Conservation (phyloP, 2,113 vertebrate genomes). For the Lepisosteus oculatus region DNA sequence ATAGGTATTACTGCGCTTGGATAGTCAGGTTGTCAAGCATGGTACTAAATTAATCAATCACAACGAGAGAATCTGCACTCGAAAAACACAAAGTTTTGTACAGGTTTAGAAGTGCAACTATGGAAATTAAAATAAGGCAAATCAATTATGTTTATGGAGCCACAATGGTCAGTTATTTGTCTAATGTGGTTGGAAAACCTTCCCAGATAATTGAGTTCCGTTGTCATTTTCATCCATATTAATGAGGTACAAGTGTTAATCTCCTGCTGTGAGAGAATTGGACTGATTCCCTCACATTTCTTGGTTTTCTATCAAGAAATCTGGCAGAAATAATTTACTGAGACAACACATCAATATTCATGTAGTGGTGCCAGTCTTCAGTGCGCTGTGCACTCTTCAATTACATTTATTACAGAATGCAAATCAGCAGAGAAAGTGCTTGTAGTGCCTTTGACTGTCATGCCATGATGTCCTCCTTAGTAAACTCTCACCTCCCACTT, state of each 20-base stretch:
- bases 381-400: constrained; percentile 5
- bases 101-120: neutral
- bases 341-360: constrained; percentile 20
- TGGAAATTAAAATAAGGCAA: constrained; percentile 40
- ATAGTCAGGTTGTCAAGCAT: no score
- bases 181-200: constrained; percentile 57
- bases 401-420: constrained; percentile 20
- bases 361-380: constrained; percentile 2
- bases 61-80: no score
- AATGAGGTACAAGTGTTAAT: constrained; percentile 38
- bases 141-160: constrained; percentile 51
- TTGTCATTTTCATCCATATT: constrained; percentile 53
- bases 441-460: constrained; percentile 1
- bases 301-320: constrained; percentile 27
- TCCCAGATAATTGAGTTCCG: constrained; percentile 47
- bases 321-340: constrained; percentile 24
- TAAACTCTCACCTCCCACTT: neutral
- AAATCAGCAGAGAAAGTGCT: constrained; percentile 8
- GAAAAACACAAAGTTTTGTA: no score
- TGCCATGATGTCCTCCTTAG: constrained; percentile 6
- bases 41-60: no score
- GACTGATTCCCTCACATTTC: constrained; percentile 29
- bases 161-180: constrained; percentile 57
- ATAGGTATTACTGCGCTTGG: no score
- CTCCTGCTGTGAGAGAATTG: constrained; percentile 38